phyloP scores from a whole-genome alignment of 2,797 vertebrate species.

The Knipowitschia caucasica region DNA sequence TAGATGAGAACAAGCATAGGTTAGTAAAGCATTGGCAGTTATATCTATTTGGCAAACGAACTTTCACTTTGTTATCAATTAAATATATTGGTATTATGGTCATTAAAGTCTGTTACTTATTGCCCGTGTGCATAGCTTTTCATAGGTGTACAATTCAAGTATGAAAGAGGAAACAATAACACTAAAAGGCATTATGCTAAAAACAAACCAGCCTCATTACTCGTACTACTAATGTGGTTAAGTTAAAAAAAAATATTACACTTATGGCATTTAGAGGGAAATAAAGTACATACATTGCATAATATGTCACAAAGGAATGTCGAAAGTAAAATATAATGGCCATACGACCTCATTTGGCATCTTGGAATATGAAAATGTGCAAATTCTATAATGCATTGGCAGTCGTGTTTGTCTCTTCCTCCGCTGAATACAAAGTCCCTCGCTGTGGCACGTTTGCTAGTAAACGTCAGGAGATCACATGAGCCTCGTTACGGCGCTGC shows the following conservation, averaged over 20 bases:
- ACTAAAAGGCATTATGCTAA: too few species aligned
- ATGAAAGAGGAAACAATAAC: too few species aligned
- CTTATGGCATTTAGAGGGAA: too few species aligned
- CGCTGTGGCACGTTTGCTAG: neutral
- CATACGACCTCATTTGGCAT: conserved; percentile 1
- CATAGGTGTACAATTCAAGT: neutral
- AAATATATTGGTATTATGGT: neutral
- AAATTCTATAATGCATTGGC: neutral
- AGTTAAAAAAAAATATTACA: too few species aligned
- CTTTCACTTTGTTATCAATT: neutral
- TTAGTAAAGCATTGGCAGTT: neutral
- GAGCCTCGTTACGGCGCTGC: conserved; percentile 79
- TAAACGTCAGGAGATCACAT: conserved; percentile 71
- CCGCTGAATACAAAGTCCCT: neutral
- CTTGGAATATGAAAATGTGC: conserved; percentile 2
- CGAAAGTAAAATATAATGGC: neutral
- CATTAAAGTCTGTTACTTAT: neutral
- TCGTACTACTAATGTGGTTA: too few species aligned
- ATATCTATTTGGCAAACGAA: neutral
- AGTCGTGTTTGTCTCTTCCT: neutral
- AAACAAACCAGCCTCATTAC: too few species aligned
- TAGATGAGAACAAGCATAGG: neutral
- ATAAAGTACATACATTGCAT: too few species aligned
- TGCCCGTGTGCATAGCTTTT: neutral
- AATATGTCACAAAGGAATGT: neutral